Base-by-base conservation (phyloP, 1,140 invertebrate genomes). In the Cataglyphis hispanica region DNA sequence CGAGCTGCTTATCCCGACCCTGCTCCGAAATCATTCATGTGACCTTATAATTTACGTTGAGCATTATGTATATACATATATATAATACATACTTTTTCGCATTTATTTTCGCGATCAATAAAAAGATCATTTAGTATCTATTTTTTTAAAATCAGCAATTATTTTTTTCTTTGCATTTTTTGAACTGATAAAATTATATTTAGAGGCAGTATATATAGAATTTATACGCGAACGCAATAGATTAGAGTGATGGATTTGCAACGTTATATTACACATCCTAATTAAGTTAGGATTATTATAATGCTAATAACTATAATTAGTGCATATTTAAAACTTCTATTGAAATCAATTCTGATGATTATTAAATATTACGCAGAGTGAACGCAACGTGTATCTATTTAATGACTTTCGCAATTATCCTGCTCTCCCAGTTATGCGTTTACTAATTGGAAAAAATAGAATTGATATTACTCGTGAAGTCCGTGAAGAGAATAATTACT, bases 251-350 rank as follows among this genome's bases (percentile, higher is more conserved):
- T 22, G n/a, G 8, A 46, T 43, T 60, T 22, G 22, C 31, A 60
- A 60, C 8, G 13, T 34, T 60, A 81, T 60, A 81, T 81, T 81
- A 81, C 7, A 16, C 6, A 16, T 3, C 10, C 13, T 34, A 31
- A 83, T 74, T 83, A 74, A 74, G 34, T 60, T 43, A 81, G 43
- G 66, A 81, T 81, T 66, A 81, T 46, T 27, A 31, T 3, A 83
- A 83, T 27, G 25, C 34, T 60, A 72, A 60, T 46, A 60, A 16
- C 25, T 27, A 22, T 70, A 70, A 81, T 81, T 70, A 40, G 25
- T 25, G 22, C 16, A 46, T 27, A 46, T 50, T 50, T 53, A 13
- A 74, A 60, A 83, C 22, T 61, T 61, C 78, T 46, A 43, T 58
- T 31, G 50, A 43, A 60, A 83, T 83, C 53, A 40, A 72, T 83